These are phyloP conservation scores for Orthosia gothica DNA, from an alignment of 2,888 invertebrate species.

Conservation along the genomic window DNA sequence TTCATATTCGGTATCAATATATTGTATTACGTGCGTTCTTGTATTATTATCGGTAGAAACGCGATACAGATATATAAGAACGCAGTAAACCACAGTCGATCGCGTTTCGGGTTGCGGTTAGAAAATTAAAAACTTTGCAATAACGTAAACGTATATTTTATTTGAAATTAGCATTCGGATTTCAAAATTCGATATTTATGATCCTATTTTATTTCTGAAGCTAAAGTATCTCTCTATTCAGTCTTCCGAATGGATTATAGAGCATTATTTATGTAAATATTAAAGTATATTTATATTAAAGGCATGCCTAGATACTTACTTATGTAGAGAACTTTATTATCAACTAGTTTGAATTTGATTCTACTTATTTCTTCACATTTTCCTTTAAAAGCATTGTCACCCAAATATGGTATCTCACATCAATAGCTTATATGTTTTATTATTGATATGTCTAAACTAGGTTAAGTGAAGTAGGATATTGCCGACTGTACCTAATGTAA, in stretches of 20 bases:
- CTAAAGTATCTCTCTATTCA: constrained; percentile 22
- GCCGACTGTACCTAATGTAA: constrained; percentile 22
- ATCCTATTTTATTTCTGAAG: neutral
- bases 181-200: constrained; percentile 29
- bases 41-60: constrained; percentile 59
- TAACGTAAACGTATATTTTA: constrained; percentile 17
- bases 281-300: neutral
- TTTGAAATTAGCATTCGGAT: constrained; percentile 23
- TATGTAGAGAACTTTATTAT: neutral
- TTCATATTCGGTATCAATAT: constrained; percentile 63
- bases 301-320: neutral
- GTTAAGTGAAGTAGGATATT: constrained; percentile 24
- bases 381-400: neutral
- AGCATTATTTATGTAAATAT: neutral
- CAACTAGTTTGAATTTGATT: neutral
- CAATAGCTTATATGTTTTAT: constrained; percentile 12
- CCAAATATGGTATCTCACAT: constrained; percentile 8
- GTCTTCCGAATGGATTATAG: neutral
- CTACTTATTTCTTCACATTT: constrained; percentile 10
- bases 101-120: constrained; percentile 43
- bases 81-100: constrained; percentile 51
- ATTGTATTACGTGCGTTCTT: constrained; percentile 49
- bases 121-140: constrained; percentile 45
- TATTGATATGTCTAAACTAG: constrained; percentile 39
- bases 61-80: constrained; percentile 61